Evolutionary conservation across 2,797 vertebrate species (phyloP).

Genomic region (Lithobates pipiens): DNA sequence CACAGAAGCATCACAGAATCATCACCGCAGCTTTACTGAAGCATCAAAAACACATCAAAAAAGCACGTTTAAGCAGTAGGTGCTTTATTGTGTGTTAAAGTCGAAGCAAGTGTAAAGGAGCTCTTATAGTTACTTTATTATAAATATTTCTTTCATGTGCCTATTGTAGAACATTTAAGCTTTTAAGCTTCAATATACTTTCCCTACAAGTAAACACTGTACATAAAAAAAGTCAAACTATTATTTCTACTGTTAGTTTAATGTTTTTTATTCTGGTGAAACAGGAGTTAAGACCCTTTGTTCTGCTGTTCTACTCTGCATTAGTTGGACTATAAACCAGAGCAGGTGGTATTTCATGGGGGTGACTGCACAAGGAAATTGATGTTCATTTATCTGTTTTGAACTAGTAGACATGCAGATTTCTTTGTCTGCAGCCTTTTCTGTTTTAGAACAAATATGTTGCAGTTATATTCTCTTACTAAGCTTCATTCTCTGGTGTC

Average conservation of each 20-base stretch:
- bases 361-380: slow-evolving; percentile 9
- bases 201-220: background rate
- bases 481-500: background rate
- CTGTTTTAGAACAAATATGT: background rate
- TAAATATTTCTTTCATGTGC: too few relatives aligned
- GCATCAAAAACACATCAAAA: too few relatives aligned
- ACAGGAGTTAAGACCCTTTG: background rate
- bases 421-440: background rate
- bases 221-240: background rate
- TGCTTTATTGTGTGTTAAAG: too few relatives aligned
- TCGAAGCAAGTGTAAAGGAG: too few relatives aligned
- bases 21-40: too few relatives aligned
- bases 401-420: background rate
- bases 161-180: background rate
- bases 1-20: too few relatives aligned
- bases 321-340: background rate
- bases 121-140: too few relatives aligned
- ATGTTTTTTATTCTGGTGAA: background rate
- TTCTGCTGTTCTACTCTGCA: background rate
- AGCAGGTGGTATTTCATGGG: slow-evolving; percentile 12
- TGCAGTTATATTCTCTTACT: background rate
- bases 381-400: background rate
- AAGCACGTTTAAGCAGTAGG: too few relatives aligned
- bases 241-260: background rate
- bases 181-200: background rate